phyloP scores from a whole-genome alignment of 2,113 vertebrate genomes.

The Helogale parvula region DNA sequence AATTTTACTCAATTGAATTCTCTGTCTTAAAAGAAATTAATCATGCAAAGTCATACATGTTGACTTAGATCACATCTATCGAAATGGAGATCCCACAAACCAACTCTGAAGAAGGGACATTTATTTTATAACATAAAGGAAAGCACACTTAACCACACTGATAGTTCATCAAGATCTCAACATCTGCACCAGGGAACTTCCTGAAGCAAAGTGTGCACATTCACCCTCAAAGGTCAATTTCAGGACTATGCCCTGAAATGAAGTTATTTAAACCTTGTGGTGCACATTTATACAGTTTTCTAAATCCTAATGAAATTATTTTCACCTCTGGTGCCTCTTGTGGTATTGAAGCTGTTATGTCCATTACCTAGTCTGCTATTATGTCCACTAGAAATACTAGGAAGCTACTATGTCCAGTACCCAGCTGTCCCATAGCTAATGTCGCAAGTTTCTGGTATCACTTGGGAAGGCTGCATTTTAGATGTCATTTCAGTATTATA shows the following conservation, averaged over 20 bases:
- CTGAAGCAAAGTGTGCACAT: not conserved
- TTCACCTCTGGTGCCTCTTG: not conserved
- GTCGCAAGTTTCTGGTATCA: not conserved
- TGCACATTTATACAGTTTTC: not conserved
- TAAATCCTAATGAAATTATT: constrained; percentile 37
- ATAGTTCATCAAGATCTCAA: not conserved
- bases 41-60: not conserved
- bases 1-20: not conserved
- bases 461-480: not conserved
- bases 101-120: not conserved
- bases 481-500: not conserved
- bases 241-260: not conserved
- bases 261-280: not conserved
- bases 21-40: not conserved
- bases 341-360: not conserved
- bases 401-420: not conserved
- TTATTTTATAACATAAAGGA: not conserved
- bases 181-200: not conserved
- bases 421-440: not conserved
- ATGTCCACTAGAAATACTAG: not conserved
- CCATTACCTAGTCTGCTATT: not conserved
- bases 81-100: not conserved
- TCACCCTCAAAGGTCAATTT: constrained; percentile 24
- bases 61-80: not conserved
- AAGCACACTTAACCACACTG: not conserved